Conservation (phyloP, 2,888 invertebrate species). For the Muschampia plurimacula region DNA sequence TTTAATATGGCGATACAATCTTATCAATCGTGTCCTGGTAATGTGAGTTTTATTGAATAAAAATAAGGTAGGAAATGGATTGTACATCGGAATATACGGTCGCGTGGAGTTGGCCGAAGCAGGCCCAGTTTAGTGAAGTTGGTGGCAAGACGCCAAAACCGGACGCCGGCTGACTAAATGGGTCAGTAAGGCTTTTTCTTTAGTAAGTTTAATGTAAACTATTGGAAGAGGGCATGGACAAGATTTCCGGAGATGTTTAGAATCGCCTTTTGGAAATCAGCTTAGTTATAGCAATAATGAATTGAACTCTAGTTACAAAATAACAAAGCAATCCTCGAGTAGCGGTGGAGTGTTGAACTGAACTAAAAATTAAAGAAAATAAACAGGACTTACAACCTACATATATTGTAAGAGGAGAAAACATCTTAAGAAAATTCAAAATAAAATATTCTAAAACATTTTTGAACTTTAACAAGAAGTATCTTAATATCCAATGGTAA, state of each 20-base stretch:
- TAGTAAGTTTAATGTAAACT: slow-evolving; percentile 26
- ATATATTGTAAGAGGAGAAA: too few relatives aligned
- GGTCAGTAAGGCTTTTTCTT: slow-evolving; percentile 37
- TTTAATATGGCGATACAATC: slow-evolving; percentile 15
- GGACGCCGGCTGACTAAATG: slow-evolving; percentile 36
- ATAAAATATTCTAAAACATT: too few relatives aligned
- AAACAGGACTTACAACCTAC: too few relatives aligned
- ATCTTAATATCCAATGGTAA: too few relatives aligned
- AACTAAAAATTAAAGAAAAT: too few relatives aligned
- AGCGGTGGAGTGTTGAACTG: too few relatives aligned
- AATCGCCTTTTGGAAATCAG: not conserved
- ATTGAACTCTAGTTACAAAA: too few relatives aligned
- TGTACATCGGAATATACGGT: slow-evolving; percentile 9
- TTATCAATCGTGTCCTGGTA: not conserved
- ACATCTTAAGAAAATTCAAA: too few relatives aligned
- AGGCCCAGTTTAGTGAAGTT: slow-evolving; percentile 38
- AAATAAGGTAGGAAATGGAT: slow-evolving; percentile 19
- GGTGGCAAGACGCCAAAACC: slow-evolving; percentile 37
- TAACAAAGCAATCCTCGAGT: too few relatives aligned
- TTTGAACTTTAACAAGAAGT: too few relatives aligned
- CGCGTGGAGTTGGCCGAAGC: slow-evolving; percentile 23
- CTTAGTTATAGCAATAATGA: too few relatives aligned
- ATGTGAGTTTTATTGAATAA: not conserved
- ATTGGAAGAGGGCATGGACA: slow-evolving; percentile 14
- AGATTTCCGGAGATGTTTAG: slow-evolving; percentile 7